Evolutionary conservation across 2,888 invertebrate species (phyloP), one percentile per base, ranked within the genome.

Genomic region (Lasioglossum oenotherae): DNA sequence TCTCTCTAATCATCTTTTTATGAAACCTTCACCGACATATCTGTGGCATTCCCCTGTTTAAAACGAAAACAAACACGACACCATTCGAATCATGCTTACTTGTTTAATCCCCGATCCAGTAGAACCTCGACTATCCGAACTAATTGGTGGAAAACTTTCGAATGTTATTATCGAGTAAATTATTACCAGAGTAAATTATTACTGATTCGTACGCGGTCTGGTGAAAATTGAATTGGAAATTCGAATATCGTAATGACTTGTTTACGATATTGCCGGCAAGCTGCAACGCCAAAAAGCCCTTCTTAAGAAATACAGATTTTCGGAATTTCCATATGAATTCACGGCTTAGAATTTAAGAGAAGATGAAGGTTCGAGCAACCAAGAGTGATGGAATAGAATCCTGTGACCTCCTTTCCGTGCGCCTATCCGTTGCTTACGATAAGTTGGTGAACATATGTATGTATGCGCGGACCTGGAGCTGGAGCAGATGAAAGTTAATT

Each of bases 251-350:
- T 44, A 44, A 64, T 64, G 31, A 14, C 16, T 64, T 64, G 64
- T 64, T 64, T 64, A 64, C 31, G 31, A 64, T 64, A 64, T 31
- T 64, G 16, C 27, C 31, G 16, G 31, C 31, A 64, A 31, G 64
- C 64, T 64, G 16, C 31, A 27, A 16, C 31, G 16, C 31, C 31
- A 14, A 14, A 12, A 31, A 27, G n/a, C 16, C 14, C 74, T 41
- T 74, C 57, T 57, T 57, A 41, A 53, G 57, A 72, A 72, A 78
- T 57, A 38, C 23, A 38, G 72, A 49, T n/a, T 49, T 57, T 38
- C 69, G 23, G 53, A 49, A 83, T 80, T 80, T 83, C 64, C 69
- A 74, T 83, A 83, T 77, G 80, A 83, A 83, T 83, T 77, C 76
- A 49, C 74, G 74, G 73, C 69, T 41, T 57, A 46, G 46, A 69